phyloP scores from a whole-genome alignment of 2,113 vertebrate genomes.

The Ardeotis arabs region DNA sequence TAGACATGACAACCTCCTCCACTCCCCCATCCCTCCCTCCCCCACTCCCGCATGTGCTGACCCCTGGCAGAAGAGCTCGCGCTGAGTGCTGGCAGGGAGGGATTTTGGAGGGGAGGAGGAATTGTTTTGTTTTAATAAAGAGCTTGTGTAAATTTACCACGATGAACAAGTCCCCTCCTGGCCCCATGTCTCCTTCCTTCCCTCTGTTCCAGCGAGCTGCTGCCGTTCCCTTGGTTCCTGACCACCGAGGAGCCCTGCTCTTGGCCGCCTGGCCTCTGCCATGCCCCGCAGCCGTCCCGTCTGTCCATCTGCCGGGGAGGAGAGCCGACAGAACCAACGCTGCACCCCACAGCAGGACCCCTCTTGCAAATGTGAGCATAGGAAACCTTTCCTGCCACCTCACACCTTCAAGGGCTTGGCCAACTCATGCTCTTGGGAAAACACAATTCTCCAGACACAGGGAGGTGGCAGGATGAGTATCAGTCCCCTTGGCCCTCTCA shows the following conservation, averaged over 20 bases:
- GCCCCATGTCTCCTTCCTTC: background rate
- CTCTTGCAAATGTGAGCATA: background rate
- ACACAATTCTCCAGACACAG: fast-evolving
- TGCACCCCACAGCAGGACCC: background rate
- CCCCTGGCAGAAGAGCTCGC: background rate
- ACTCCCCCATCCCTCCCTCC: constrained; percentile 17
- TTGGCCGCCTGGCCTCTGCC: background rate
- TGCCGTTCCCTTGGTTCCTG: background rate
- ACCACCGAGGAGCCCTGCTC: background rate
- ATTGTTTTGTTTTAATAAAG: constrained; percentile 8
- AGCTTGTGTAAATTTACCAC: background rate
- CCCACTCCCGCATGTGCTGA: background rate
- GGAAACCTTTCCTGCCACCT: background rate
- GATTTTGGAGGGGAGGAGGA: constrained; percentile 34
- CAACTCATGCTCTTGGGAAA: background rate
- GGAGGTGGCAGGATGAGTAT: background rate
- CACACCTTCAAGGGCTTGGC: background rate
- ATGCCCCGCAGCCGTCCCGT: fast-evolving
- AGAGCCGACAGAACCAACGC: fast-evolving
- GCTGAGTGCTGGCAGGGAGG: background rate
- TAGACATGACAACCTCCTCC: constrained; percentile 63
- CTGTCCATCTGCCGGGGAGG: background rate
- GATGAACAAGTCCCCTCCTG: background rate
- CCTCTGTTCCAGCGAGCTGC: background rate
- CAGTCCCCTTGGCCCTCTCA: background rate